A percentile compares a stretch with the other conserved stretches of the same genome.
Evolutionary conservation across 1,140 invertebrate species (phyloP).

Genomic region (Spodoptera litura): DNA sequence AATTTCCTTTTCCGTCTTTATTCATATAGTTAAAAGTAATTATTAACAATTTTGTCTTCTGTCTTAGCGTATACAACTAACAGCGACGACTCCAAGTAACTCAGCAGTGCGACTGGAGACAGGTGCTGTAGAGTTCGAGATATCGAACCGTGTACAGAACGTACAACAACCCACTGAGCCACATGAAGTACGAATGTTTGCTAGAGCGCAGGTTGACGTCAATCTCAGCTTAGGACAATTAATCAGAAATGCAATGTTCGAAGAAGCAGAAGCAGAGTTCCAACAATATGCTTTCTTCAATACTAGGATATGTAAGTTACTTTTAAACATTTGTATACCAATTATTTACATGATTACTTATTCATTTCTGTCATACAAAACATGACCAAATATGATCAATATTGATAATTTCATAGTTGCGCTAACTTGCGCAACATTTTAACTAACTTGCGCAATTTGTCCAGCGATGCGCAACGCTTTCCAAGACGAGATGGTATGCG

Average conservation of each 20-base stretch:
- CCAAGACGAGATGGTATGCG: constrained; percentile 95
- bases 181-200: constrained; percentile 93
- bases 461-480: constrained; percentile 91
- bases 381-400: neutral
- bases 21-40: too few species aligned
- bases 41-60: neutral
- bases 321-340: constrained; percentile 34
- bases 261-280: constrained; percentile 98
- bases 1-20: too few species aligned
- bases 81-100: constrained; percentile 98
- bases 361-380: too few species aligned
- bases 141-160: constrained; percentile 97
- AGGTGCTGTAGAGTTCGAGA: constrained; percentile 94
- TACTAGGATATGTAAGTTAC: constrained; percentile 92
- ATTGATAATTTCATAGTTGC: neutral
- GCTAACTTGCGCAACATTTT: neutral
- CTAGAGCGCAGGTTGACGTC: constrained; percentile 95
- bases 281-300: constrained; percentile 99
- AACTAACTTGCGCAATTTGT: constrained; percentile 20
- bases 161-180: constrained; percentile 89
- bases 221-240: constrained; percentile 98
- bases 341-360: too few species aligned
- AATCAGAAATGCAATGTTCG: constrained; percentile 96
- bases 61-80: constrained; percentile 96
- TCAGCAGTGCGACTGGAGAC: constrained; percentile 98